A percentile compares a stretch with the other conserved stretches of the same genome.
These are phyloP conservation scores for Amphipoea lucens DNA, from an alignment of 2,888 invertebrate genomes.

Conservation along the genomic window DNA sequence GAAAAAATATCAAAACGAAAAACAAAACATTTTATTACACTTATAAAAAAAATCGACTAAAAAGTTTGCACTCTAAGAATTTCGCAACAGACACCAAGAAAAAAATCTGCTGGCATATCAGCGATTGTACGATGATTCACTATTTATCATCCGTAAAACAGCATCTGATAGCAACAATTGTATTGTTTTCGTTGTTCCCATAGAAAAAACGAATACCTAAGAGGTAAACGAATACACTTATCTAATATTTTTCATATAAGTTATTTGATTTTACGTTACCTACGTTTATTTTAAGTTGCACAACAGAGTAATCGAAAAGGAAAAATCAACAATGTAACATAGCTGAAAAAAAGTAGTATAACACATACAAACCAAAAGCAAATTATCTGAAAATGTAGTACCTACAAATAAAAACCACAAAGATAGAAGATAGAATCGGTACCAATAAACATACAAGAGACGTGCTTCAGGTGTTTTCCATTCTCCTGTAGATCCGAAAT, in stretches of 20 bases:
- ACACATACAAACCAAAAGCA: not conserved
- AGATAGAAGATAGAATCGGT: not conserved
- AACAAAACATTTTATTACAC: not conserved
- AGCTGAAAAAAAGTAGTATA: not conserved
- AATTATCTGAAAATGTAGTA: not conserved
- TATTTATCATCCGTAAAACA: conserved; percentile 22
- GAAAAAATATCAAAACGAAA: not conserved
- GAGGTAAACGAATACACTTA: not conserved
- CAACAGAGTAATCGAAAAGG: not conserved
- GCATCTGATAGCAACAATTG: conserved; percentile 47
- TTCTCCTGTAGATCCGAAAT: conserved; percentile 1
- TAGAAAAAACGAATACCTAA: not conserved
- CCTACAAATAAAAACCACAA: not conserved
- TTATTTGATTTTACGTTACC: not conserved
- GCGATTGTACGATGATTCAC: not conserved
- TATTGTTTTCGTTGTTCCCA: conserved; percentile 29
- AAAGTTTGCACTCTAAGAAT: not conserved
- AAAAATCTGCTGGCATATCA: not conserved
- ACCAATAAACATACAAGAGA: not conserved
- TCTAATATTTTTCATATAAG: not conserved
- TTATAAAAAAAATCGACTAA: not conserved
- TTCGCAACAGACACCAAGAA: not conserved
- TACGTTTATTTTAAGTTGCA: not conserved
- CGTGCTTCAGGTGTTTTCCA: conserved; percentile 22
- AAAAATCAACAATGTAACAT: not conserved